Evolutionary conservation across 2,797 vertebrate species (phyloP).

Genomic region (Lagocephalus sceleratus): DNA sequence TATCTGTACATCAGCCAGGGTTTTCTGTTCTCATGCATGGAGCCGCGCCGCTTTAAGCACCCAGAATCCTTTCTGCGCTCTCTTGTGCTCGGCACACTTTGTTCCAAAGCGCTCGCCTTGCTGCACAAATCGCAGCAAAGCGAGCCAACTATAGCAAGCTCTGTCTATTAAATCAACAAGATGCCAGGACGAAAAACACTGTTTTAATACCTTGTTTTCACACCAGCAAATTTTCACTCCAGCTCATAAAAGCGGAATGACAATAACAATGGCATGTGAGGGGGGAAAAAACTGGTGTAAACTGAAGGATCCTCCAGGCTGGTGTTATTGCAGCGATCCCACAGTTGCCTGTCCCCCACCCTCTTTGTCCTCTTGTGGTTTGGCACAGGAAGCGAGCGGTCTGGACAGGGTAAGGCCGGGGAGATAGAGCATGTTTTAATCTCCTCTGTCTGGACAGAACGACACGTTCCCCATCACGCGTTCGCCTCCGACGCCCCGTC

Average conservation of each 20-base stretch:
- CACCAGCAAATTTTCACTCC: constrained; percentile 63
- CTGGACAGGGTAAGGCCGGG: constrained; percentile 41
- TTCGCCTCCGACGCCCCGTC: constrained; percentile 34
- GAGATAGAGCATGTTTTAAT: constrained; percentile 50
- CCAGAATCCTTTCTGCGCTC: constrained; percentile 59
- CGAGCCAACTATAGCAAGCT: constrained; percentile 61
- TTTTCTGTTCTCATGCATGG: constrained; percentile 55
- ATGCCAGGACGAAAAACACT: constrained; percentile 64
- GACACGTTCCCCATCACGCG: constrained; percentile 23
- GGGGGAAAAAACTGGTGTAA: constrained; percentile 50
- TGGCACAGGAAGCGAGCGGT: constrained; percentile 55
- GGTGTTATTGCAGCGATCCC: constrained; percentile 43
- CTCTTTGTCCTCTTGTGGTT: constrained; percentile 60
- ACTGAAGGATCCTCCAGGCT: constrained; percentile 53
- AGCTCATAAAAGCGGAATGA: constrained; percentile 68
- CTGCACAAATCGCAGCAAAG: constrained; percentile 62
- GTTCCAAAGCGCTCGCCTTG: constrained; percentile 65
- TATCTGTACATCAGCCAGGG: constrained; percentile 50
- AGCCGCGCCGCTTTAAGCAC: constrained; percentile 47
- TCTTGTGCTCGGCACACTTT: constrained; percentile 63
- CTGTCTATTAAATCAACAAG: constrained; percentile 55
- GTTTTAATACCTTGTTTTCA: constrained; percentile 75
- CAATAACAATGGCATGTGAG: constrained; percentile 64
- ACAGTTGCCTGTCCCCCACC: constrained; percentile 45
- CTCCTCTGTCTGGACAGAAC: constrained; percentile 45